phyloP scores from a whole-genome alignment of 2,797 vertebrate genomes.

The Anguilla marmorata region DNA sequence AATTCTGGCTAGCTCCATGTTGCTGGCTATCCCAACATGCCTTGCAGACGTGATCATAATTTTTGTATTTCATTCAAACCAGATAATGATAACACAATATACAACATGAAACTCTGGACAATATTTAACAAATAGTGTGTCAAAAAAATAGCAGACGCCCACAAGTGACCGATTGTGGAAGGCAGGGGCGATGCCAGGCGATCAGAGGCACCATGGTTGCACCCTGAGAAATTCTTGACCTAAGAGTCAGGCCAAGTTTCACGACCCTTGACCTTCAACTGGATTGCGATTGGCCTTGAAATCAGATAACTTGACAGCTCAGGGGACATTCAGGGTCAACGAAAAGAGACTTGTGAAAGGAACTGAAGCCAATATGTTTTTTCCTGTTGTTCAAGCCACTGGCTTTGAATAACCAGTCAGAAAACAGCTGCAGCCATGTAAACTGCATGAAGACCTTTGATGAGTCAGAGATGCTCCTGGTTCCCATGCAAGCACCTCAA shows the following conservation, averaged over 20 bases:
- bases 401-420: neutral
- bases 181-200: neutral
- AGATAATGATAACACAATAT: neutral
- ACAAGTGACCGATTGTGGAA: neutral
- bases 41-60: too few relatives aligned
- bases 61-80: neutral
- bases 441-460: neutral
- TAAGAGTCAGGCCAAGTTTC: slow-evolving; percentile 22
- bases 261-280: slow-evolving; percentile 41
- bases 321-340: neutral
- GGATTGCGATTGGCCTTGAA: neutral
- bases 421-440: slow-evolving; percentile 29
- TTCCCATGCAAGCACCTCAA: slow-evolving; percentile 38
- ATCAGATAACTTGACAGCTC: neutral
- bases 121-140: neutral
- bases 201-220: neutral
- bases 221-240: neutral
- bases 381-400: neutral
- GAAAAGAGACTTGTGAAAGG: neutral
- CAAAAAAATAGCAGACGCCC: too few relatives aligned
- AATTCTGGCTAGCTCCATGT: too few relatives aligned
- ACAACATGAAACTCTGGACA: neutral
- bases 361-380: neutral
- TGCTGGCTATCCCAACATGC: too few relatives aligned
- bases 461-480: neutral